phyloP scores from a whole-genome alignment of 2,888 invertebrate genomes.

The Pterostichus niger region DNA sequence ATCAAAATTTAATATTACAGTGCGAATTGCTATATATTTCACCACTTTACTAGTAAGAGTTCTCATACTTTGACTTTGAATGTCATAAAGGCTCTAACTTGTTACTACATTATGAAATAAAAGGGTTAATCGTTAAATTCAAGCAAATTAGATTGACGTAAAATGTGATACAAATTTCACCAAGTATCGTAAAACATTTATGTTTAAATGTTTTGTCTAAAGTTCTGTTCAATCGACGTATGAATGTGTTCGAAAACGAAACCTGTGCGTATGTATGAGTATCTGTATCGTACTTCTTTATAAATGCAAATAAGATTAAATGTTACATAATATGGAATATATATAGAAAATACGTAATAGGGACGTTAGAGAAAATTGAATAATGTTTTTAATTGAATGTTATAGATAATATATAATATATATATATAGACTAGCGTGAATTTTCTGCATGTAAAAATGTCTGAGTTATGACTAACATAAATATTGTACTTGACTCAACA shows the following conservation, averaged over 20 bases:
- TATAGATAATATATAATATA: constrained; percentile 51
- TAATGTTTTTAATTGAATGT: constrained; percentile 26
- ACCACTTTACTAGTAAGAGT: not conserved
- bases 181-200: constrained; percentile 25
- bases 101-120: constrained; percentile 52
- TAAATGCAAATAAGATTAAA: constrained; percentile 38
- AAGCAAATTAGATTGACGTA: constrained; percentile 20
- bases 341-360: constrained; percentile 20
- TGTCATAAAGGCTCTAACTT: constrained; percentile 38
- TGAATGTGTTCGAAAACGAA: constrained; percentile 32
- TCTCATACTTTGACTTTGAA: not conserved
- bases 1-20: constrained; percentile 6
- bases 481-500: constrained; percentile 9
- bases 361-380: constrained; percentile 52
- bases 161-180: constrained; percentile 36
- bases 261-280: constrained; percentile 31
- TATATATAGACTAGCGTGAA: constrained; percentile 54
- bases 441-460: constrained; percentile 42
- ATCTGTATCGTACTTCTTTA: constrained; percentile 37
- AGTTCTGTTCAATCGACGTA: constrained; percentile 1
- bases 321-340: constrained; percentile 34
- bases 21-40: not conserved
- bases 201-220: not conserved
- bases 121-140: constrained; percentile 5
- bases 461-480: constrained; percentile 44